Evolutionary conservation across 2,888 invertebrate genomes (phyloP).

Genomic region (Cheilosia soror): DNA sequence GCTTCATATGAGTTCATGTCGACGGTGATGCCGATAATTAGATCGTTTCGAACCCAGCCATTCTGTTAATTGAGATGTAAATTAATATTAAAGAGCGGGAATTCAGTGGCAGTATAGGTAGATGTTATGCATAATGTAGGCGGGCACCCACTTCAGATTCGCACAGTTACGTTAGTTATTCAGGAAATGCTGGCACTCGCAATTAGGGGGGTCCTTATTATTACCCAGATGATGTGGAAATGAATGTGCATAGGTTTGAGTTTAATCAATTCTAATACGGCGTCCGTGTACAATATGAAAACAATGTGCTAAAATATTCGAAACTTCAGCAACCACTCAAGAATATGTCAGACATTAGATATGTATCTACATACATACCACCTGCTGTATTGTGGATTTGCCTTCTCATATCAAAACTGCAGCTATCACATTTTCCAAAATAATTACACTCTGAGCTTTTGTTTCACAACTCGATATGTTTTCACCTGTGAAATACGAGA

Average conservation of each 20-base stretch:
- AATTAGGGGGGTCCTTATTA: too few species aligned
- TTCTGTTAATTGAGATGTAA: slow-evolving; percentile 25
- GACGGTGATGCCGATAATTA: slow-evolving; percentile 16
- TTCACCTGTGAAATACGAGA: slow-evolving; percentile 54
- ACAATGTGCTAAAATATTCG: background rate
- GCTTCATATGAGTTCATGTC: slow-evolving; percentile 25
- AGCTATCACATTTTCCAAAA: slow-evolving; percentile 61
- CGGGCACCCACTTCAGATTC: too few species aligned
- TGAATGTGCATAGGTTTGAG: too few species aligned
- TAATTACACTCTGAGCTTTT: slow-evolving; percentile 67
- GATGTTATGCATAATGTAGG: too few species aligned
- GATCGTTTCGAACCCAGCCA: slow-evolving; percentile 18
- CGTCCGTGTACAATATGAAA: too few species aligned
- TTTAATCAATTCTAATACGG: too few species aligned
- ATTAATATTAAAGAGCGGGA: slow-evolving; percentile 12
- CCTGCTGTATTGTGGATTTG: slow-evolving; percentile 3
- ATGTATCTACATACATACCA: too few species aligned
- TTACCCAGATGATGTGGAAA: too few species aligned
- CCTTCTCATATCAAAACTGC: slow-evolving; percentile 21
- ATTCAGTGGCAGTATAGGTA: background rate
- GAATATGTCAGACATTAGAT: background rate
- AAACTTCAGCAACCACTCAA: background rate
- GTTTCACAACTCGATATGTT: slow-evolving; percentile 44
- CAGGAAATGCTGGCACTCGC: too few species aligned
- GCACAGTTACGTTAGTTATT: too few species aligned